Percentiles rank a stretch among this genome's conserved stretches.
Evolutionary conservation across 2,888 invertebrate genomes (phyloP).

Genomic region (Incurvaria masculella): DNA sequence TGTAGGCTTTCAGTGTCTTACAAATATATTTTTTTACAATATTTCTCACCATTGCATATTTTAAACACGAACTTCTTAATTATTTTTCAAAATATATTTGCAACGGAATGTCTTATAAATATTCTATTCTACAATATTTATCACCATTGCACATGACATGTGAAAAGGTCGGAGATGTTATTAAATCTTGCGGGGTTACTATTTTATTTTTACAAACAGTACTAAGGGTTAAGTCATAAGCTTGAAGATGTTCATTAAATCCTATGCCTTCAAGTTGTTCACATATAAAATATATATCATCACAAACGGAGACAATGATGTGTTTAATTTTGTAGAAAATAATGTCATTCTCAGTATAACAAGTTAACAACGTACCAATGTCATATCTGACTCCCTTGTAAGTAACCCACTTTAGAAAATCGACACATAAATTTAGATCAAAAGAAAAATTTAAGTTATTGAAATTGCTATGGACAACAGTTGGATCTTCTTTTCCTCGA

Average conservation of each 20-base stretch:
- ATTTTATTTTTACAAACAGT: not conserved
- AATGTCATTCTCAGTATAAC: not conserved
- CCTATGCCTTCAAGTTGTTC: not conserved
- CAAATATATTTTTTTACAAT: no score
- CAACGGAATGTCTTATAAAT: no score
- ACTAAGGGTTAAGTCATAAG: not conserved
- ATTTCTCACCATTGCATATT: no score
- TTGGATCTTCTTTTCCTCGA: not conserved
- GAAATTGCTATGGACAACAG: no score
- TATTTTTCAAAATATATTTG: no score
- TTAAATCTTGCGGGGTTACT: not conserved
- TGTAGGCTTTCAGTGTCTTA: no score
- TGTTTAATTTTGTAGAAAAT: not conserved
- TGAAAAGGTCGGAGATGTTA: not conserved
- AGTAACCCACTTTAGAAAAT: not conserved
- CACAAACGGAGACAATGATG: not conserved
- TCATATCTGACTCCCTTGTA: not conserved
- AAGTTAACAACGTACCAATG: not conserved
- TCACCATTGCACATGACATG: not conserved
- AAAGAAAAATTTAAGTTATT: not conserved
- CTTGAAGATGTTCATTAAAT: not conserved
- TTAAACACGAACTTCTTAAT: no score
- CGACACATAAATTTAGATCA: not conserved
- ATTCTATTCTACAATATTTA: not conserved
- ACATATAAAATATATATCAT: not conserved